These are phyloP conservation scores for Silvanus unidentatus DNA, from an alignment of 2,888 invertebrate species.

Conservation along the genomic window DNA sequence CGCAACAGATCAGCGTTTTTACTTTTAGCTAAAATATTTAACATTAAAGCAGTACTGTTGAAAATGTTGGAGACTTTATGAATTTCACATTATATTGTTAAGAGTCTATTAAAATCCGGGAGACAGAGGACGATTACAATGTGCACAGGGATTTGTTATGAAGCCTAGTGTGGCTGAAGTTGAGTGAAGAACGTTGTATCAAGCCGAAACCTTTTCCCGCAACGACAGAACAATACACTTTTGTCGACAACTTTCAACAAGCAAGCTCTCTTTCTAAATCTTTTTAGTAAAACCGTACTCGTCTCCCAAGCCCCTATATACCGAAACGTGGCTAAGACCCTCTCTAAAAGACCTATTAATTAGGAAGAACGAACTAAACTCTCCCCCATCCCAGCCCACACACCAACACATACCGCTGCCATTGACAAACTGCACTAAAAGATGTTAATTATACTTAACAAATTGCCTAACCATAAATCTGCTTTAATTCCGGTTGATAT, in stretches of 20 bases:
- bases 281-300: constrained; percentile 15
- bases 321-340: constrained; percentile 2
- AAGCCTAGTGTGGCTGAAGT: constrained; percentile 26
- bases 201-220: constrained; percentile 29
- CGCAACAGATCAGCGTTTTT: too few relatives aligned
- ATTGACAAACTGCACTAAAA: constrained; percentile 32
- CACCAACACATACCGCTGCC: too few relatives aligned
- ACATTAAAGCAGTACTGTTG: too few relatives aligned
- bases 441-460: constrained; percentile 39
- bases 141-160: constrained; percentile 27
- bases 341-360: constrained; percentile 28
- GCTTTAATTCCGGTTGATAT: constrained; percentile 28
- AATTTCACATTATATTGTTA: constrained; percentile 21
- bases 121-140: constrained; percentile 26
- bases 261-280: constrained; percentile 26
- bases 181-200: constrained; percentile 42
- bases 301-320: not conserved
- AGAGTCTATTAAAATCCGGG: constrained; percentile 29
- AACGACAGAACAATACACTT: constrained; percentile 46
- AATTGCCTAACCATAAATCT: constrained; percentile 37
- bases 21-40: too few relatives aligned
- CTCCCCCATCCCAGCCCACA: constrained; percentile 6
- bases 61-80: constrained; percentile 8
- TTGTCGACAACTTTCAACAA: constrained; percentile 35
- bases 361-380: constrained; percentile 18